Evolutionary conservation across 2,113 vertebrate genomes (phyloP), one percentile per base, ranked within the genome.

Genomic region (Centropus bengalensis): DNA sequence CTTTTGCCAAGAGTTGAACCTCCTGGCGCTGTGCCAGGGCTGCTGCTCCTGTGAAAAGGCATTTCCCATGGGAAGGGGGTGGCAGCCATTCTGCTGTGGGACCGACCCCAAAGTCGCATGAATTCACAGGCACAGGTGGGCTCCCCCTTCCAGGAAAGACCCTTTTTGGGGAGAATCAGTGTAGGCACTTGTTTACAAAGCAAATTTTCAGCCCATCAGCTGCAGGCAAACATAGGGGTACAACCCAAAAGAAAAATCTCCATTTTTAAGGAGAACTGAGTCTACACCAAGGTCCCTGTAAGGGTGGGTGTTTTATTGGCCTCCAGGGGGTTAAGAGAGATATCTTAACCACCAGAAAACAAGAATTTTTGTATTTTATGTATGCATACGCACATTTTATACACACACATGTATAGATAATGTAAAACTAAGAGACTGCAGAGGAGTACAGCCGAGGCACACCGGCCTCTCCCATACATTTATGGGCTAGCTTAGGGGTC

Each of bases 61-160:
- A 33, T 62, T 68, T 91, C 74, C 59, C 51, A 21, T 0, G 0
- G n/a, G 63, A 33, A 28, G 0, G 2, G 19, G 26, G 45, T 9
- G 19, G 40, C 64, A 93, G 51, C 51, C 44, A 21, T 18, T 36
- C 60, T 15, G 1, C 38, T 20, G 49, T 0, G 0, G 21, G 16
- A 88, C 28, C 0, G 1, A 14, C 38, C 36, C 64, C 1, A 0
- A 40, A 24, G 36, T n/a, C 1, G 2, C 32, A 16, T 5, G 38
- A 54, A 59, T 27, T n/a, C 56, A 15, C 1, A 3, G 42, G 23
- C 56, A 28, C 30, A 14, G 42, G 14, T 6, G 7, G 14, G 21
- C 27, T 30, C n/a, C 51, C 24, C 40, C 55, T 49, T 42, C 36
- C 58, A 55, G 24, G 28, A 59, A 24, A 40, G 36, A 55, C 7